phyloP scores from a whole-genome alignment of 1,140 invertebrate species.

The Camponotus vicinus region DNA sequence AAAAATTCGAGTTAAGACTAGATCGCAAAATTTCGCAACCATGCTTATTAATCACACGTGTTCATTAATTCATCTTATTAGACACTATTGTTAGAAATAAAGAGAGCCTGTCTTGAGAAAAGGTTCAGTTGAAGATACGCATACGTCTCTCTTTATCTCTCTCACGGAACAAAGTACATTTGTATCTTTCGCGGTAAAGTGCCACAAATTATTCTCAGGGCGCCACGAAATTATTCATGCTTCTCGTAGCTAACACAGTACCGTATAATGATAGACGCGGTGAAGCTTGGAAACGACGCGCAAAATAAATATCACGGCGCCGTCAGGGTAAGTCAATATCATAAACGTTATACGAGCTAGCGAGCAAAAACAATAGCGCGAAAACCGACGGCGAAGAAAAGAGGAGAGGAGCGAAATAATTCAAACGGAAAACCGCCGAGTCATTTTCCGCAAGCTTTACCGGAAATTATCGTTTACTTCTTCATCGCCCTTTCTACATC shows the following conservation, averaged over 20 bases:
- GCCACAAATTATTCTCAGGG: constrained; percentile 31
- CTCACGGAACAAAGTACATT: not conserved
- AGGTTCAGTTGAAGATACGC: constrained; percentile 25
- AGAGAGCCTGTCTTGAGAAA: not conserved
- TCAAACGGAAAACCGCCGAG: constrained; percentile 43
- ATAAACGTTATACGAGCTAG: constrained; percentile 25
- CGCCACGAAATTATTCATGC: constrained; percentile 12
- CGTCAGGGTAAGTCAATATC: constrained; percentile 40
- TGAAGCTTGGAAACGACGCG: constrained; percentile 5
- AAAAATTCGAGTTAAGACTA: not conserved
- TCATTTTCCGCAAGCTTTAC: constrained; percentile 21
- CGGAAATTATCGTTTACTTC: constrained; percentile 47
- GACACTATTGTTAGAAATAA: not conserved
- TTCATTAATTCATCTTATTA: constrained; percentile 14
- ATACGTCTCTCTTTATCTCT: not conserved
- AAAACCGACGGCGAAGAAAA: too few species aligned
- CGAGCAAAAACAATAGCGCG: constrained; percentile 51
- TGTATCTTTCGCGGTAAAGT: constrained; percentile 22
- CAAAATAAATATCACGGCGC: constrained; percentile 39
- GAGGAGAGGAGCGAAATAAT: constrained; percentile 30
- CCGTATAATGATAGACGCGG: constrained; percentile 14
- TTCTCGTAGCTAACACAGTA: not conserved
- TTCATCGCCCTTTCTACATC: not conserved
- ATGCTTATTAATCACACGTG: not conserved
- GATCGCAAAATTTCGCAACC: not conserved